These are phyloP conservation scores for Lineus longissimus DNA, from an alignment of 1,140 invertebrate genomes.

Conservation along the genomic window DNA sequence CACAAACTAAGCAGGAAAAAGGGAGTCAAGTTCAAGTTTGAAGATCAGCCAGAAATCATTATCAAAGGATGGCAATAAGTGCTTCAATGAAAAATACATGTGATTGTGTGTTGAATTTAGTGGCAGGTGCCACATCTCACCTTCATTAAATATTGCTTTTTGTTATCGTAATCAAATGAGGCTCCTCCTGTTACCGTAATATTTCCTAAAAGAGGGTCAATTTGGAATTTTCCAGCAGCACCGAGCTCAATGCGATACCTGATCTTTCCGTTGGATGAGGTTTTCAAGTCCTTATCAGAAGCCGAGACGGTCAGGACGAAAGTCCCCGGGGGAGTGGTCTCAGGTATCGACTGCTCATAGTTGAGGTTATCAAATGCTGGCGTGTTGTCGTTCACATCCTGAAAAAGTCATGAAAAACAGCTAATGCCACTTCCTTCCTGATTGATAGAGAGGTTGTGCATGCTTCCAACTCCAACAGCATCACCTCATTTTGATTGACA, in stretches of 20 bases:
- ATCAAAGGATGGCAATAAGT: too few relatives aligned
- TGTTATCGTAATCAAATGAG: slow-evolving; percentile 67
- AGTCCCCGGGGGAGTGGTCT: slow-evolving; percentile 61
- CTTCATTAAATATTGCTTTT: slow-evolving; percentile 65
- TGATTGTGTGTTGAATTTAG: not conserved
- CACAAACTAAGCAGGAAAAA: too few relatives aligned
- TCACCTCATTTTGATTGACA: too few relatives aligned
- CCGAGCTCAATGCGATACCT: slow-evolving; percentile 84
- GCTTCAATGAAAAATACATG: not conserved
- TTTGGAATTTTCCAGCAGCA: slow-evolving; percentile 86
- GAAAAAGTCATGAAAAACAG: slow-evolving; percentile 31
- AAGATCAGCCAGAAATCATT: too few relatives aligned
- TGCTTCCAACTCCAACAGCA: slow-evolving; percentile 6
- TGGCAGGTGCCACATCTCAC: not conserved
- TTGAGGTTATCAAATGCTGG: slow-evolving; percentile 72
- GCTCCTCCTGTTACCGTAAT: slow-evolving; percentile 83
- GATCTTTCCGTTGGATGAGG: slow-evolving; percentile 57
- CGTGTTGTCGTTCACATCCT: slow-evolving; percentile 81
- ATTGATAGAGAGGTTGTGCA: not conserved
- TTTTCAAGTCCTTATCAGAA: slow-evolving; percentile 29
- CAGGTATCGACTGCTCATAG: slow-evolving; percentile 75
- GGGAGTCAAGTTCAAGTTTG: too few relatives aligned
- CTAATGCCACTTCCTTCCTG: not conserved
- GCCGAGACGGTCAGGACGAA: slow-evolving; percentile 29
- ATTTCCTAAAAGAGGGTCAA: slow-evolving; percentile 74